Evolutionary conservation across 2,888 invertebrate species (phyloP).

Genomic region (Stenichneumon culpator): DNA sequence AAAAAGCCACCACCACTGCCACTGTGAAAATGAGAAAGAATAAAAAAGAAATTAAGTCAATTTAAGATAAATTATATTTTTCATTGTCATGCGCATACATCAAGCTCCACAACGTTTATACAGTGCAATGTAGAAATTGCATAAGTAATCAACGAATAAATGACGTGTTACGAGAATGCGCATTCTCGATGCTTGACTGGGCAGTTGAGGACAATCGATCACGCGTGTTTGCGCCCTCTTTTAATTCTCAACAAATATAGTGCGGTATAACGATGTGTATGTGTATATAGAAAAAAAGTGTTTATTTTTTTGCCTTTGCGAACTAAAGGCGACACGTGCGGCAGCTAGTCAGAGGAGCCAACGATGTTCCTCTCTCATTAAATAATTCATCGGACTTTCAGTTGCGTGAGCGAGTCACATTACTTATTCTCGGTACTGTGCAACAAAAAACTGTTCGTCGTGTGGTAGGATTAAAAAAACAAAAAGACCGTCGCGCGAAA

Average conservation of each 20-base stretch:
- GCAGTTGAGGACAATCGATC: conserved; percentile 42
- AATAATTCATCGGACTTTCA: conserved; percentile 44
- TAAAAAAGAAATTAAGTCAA: neutral
- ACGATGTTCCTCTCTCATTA: conserved; percentile 26
- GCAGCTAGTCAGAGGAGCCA: conserved; percentile 23
- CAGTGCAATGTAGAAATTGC: neutral
- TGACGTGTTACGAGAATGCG: conserved; percentile 5
- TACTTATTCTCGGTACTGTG: conserved; percentile 4
- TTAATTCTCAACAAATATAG: conserved; percentile 40
- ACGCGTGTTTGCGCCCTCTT: conserved; percentile 24
- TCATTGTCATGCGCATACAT: neutral
- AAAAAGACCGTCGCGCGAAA: neutral
- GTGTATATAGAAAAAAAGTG: neutral
- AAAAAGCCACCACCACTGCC: conserved; percentile 96
- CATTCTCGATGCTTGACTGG: conserved; percentile 7
- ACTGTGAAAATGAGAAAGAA: conserved; percentile 86
- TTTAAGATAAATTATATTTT: neutral
- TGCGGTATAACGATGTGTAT: neutral
- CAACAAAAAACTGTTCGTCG: neutral
- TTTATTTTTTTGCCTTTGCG: neutral
- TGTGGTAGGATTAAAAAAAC: conserved; percentile 17
- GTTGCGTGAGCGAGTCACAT: conserved; percentile 6
- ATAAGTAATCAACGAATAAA: conserved; percentile 32
- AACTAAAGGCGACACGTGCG: conserved; percentile 11
- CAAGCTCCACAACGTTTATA: neutral